phyloP scores from a whole-genome alignment of 2,113 vertebrate species.

The Pavo muticus region DNA sequence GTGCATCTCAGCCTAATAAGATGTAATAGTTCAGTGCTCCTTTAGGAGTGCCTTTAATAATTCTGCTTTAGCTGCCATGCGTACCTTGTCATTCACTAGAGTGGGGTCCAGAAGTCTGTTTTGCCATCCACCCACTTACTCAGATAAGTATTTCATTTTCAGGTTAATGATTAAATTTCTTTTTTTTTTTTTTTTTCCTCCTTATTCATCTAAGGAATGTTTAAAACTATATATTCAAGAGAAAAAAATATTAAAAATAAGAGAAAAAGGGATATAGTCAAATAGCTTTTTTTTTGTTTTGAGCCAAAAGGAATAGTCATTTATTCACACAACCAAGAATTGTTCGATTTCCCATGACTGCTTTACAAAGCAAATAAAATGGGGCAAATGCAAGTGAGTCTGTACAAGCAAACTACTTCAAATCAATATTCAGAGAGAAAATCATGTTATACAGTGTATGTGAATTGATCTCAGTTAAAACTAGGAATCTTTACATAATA shows the following conservation, averaged over 20 bases:
- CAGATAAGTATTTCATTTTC: neutral
- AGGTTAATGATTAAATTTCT: neutral
- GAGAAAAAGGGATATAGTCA: rapidly evolving
- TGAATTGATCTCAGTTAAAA: constrained; percentile 10
- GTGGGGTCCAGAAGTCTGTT: neutral
- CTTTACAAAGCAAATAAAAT: neutral
- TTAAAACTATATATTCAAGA: neutral
- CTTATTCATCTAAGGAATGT: neutral
- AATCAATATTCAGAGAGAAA: neutral
- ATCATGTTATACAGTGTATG: neutral
- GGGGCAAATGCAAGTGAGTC: neutral
- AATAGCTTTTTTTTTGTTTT: neutral
- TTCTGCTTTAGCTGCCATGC: neutral
- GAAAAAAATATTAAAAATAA: neutral
- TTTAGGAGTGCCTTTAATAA: neutral
- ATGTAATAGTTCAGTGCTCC: neutral
- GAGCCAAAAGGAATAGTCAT: neutral
- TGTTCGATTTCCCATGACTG: neutral
- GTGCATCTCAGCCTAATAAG: neutral
- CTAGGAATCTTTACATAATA: neutral
- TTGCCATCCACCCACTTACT: neutral
- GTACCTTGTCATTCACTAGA: neutral
- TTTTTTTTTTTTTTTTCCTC: neutral
- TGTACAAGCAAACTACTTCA: neutral
- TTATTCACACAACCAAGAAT: neutral